Conservation (phyloP, 1,140 invertebrate species). For the Oedothorax gibbosus region DNA sequence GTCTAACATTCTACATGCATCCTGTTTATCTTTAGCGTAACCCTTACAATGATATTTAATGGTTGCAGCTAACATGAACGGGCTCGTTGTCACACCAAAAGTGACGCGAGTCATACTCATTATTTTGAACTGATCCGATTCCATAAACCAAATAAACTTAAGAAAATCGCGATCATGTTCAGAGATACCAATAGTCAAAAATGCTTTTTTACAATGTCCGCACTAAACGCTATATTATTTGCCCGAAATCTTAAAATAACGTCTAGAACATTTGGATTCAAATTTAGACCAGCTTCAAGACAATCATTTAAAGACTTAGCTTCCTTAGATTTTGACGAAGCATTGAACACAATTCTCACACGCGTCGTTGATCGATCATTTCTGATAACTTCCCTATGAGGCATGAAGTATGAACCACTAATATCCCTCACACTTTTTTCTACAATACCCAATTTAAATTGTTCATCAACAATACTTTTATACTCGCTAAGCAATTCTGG, state of each 20-base stretch:
- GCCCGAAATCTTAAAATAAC: constrained; percentile 12
- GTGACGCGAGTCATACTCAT: not conserved
- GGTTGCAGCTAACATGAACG: constrained; percentile 10
- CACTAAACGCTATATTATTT: not conserved
- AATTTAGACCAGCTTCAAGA: constrained; percentile 14
- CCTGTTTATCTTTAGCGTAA: not conserved
- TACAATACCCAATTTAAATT: not conserved
- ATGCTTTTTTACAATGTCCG: not conserved
- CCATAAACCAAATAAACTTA: not conserved
- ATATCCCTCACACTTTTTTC: not conserved
- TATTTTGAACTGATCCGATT: not conserved
- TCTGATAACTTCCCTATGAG: not conserved
- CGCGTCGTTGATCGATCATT: not conserved
- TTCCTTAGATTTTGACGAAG: not conserved
- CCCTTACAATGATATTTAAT: constrained; percentile 4
- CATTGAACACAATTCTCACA: not conserved
- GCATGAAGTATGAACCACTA: not conserved
- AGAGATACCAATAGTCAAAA: constrained; percentile 2
- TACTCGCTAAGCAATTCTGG: not conserved
- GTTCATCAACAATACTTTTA: not conserved
- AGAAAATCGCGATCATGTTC: not conserved
- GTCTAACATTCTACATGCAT: constrained; percentile 1
- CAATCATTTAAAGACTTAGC: constrained; percentile 6
- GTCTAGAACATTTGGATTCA: constrained; percentile 24
- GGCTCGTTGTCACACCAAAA: constrained; percentile 10